Evolutionary conservation across 2,797 vertebrate species (phyloP).

Genomic region (Pangasius macronema): DNA sequence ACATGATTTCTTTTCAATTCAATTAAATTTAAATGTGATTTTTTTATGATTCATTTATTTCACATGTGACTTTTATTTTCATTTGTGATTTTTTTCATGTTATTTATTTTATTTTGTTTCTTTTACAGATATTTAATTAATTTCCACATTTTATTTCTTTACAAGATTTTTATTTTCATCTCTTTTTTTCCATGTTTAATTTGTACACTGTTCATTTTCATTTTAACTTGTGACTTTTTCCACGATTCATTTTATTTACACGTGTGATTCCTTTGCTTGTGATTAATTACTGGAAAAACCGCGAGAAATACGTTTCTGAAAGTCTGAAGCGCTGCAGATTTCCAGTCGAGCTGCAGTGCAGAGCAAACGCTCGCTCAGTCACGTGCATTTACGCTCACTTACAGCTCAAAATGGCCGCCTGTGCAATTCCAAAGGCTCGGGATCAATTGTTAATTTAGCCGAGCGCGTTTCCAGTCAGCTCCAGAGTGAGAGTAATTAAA

Average conservation of each 20-base stretch:
- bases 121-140: neutral
- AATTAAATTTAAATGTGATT: too few species aligned
- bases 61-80: neutral
- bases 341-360: neutral
- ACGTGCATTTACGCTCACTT: conserved; percentile 2
- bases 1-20: neutral
- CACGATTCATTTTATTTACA: neutral
- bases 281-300: neutral
- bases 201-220: neutral
- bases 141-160: neutral
- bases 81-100: neutral
- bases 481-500: conserved; percentile 56
- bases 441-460: conserved; percentile 49
- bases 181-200: neutral
- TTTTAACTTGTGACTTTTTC: neutral
- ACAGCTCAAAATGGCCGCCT: conserved; percentile 13
- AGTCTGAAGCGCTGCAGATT: neutral
- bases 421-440: conserved; percentile 17
- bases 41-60: neutral
- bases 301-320: neutral
- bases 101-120: neutral
- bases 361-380: conserved; percentile 1
- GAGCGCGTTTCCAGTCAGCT: conserved; percentile 39
- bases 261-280: neutral
- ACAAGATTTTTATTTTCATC: neutral